Conservation (phyloP, 2,113 vertebrate species). For the Bambusicola thoracicus region DNA sequence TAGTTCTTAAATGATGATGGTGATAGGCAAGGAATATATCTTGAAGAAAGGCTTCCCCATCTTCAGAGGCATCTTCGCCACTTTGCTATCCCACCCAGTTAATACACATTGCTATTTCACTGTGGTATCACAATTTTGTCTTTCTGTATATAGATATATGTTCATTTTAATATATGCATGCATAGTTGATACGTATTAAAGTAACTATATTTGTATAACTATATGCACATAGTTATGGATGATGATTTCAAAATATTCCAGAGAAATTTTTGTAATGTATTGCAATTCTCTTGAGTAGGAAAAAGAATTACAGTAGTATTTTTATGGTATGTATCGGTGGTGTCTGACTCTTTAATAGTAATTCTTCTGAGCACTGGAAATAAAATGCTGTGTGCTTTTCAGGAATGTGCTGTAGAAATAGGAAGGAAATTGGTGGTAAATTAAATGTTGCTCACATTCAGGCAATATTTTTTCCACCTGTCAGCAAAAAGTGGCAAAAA, state of each 20-base stretch:
- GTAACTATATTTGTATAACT: neutral
- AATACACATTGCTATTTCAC: neutral
- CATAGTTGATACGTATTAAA: neutral
- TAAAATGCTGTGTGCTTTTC: neutral
- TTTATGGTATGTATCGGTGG: neutral
- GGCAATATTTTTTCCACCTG: conserved; percentile 22
- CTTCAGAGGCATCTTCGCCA: neutral
- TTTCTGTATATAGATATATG: rapidly evolving
- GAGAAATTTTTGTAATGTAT: neutral
- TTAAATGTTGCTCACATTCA: conserved; percentile 38
- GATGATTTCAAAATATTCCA: neutral
- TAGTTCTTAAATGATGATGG: neutral
- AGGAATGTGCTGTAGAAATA: conserved; percentile 25
- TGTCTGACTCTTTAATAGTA: conserved; percentile 1
- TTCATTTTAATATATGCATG: neutral
- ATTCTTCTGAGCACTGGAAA: conserved; percentile 13
- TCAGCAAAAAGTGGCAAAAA: conserved; percentile 3
- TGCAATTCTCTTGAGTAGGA: neutral
- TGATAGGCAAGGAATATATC: neutral
- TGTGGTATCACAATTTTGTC: neutral
- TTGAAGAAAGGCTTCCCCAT: neutral
- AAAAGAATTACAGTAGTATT: neutral
- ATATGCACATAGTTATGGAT: neutral
- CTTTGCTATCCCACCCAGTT: neutral
- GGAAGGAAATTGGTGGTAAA: conserved; percentile 32